These are phyloP conservation scores for Phyllotis vaccarum DNA, from an alignment of 2,797 vertebrate genomes.

Conservation along the genomic window DNA sequence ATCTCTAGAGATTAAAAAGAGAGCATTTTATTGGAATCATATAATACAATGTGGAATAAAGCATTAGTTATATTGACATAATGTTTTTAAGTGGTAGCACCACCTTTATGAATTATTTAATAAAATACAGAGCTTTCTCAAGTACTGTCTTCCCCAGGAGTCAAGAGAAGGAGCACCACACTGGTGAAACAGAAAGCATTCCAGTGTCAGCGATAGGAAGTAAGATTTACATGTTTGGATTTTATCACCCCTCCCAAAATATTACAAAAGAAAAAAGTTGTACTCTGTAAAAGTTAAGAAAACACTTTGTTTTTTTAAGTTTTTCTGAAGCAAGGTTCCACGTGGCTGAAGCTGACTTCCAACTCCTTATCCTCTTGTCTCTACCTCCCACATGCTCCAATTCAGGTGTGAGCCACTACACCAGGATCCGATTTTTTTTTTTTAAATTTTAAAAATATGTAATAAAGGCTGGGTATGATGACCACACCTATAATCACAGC, in stretches of 20 bases:
- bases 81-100: slow-evolving; percentile 32
- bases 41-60: slow-evolving; percentile 10
- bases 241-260: not conserved
- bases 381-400: accelerated
- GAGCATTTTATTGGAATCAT: slow-evolving; percentile 1
- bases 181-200: not conserved
- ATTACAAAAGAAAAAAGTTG: not conserved
- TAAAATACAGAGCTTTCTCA: slow-evolving; percentile 25
- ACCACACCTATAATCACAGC: not conserved
- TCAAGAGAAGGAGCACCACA: not conserved
- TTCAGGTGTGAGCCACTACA: not conserved
- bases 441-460: not conserved
- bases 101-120: slow-evolving; percentile 12
- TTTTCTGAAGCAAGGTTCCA: not conserved
- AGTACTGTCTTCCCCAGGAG: not conserved
- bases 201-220: not conserved
- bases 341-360: too few relatives aligned
- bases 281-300: not conserved
- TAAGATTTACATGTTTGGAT: slow-evolving; percentile 21
- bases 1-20: slow-evolving; percentile 89
- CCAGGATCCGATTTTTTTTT: not conserved
- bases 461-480: not conserved
- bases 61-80: not conserved
- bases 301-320: not conserved
- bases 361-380: not conserved